Base-by-base conservation (phyloP, 2,888 invertebrate genomes). In the Euphydryas editha region DNA sequence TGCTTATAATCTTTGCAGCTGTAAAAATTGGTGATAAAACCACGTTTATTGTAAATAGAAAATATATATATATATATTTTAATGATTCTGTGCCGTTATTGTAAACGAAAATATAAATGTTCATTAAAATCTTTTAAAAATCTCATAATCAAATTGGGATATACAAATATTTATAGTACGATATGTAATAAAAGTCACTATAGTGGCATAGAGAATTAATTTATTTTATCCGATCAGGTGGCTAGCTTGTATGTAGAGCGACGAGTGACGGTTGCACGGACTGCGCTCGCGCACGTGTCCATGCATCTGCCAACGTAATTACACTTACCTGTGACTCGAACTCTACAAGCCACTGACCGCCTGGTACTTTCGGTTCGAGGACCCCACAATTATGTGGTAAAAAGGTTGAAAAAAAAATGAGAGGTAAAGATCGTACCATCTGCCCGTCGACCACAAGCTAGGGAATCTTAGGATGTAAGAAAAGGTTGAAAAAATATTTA, bases 231-330 rank as follows among this genome's bases (percentile, higher is more conserved):
- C 49, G 11, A 59, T 66, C 69, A 58, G 62, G 51, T 66, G 66
- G 46, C 24, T 55, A 60, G 37, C 49, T 58, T 60, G 64, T 59
- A 73, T 60, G 64, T 59, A 73, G 72, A 75, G 72, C 75, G 72
- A 72, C 70, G 68, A 70, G 71, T 72, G 69, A 70, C 62, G 51
- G 51, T 51, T 51, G 58, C 73, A 66, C n/a, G n/a, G n/a, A n/a
- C 18, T 47, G 69, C 75, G 71, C 70, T 46, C 60, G 72, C 76
- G 84, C 87, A 84, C 90, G 88, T 85, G 90, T 80, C 78, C 55
- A 30, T 75, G 75, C 88, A 89, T 87, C 90, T 90, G 90, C 84
- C 79, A 70, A 70, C 74, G 81, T 86, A 81, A 84, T 70, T 76
- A 76, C 66, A 56, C 62, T 75, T 83, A 83, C 83, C 84, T 83